Conservation (phyloP, 2,888 invertebrate species). For the Apodemia duryi region DNA sequence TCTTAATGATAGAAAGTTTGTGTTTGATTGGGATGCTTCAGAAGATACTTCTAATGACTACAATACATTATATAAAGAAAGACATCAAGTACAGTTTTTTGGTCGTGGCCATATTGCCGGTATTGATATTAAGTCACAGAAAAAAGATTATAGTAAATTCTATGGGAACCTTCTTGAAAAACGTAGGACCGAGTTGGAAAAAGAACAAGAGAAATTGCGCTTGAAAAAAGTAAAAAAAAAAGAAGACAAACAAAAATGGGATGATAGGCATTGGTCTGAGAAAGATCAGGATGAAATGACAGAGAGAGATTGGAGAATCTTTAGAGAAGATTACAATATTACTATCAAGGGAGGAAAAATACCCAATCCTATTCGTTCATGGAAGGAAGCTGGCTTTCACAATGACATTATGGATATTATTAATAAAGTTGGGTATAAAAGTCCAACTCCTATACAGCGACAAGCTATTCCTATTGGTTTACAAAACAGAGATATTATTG, state of each 20-base stretch:
- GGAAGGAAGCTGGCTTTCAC: constrained; percentile 96
- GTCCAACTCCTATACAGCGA: constrained; percentile 99
- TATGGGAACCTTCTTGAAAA: constrained; percentile 97
- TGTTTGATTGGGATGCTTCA: constrained; percentile 99
- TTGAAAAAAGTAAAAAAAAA: constrained; percentile 95
- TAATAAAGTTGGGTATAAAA: constrained; percentile 96
- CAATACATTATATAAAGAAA: constrained; percentile 96
- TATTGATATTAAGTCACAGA: constrained; percentile 97
- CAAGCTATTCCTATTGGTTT: constrained; percentile 99
- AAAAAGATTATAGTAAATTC: constrained; percentile 97
- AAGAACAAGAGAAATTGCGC: constrained; percentile 96
- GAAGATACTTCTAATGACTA: constrained; percentile 99
- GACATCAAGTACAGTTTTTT: constrained; percentile 98
- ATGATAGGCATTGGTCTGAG: constrained; percentile 99
- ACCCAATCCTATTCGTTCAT: constrained; percentile 96
- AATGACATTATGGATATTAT: constrained; percentile 96
- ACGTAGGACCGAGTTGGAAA: constrained; percentile 96
- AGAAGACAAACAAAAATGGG: constrained; percentile 99
- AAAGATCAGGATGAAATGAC: constrained; percentile 97
- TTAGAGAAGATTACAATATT: constrained; percentile 99
- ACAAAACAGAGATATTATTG: constrained; percentile 97
- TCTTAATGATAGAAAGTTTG: too few relatives aligned
- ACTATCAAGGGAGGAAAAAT: constrained; percentile 98
- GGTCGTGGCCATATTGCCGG: constrained; percentile 98
- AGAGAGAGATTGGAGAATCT: constrained; percentile 99